Evolutionary conservation across 1,140 invertebrate species (phyloP), one percentile per base, ranked within the genome.

Genomic region (Drosophila sulfurigaster): DNA sequence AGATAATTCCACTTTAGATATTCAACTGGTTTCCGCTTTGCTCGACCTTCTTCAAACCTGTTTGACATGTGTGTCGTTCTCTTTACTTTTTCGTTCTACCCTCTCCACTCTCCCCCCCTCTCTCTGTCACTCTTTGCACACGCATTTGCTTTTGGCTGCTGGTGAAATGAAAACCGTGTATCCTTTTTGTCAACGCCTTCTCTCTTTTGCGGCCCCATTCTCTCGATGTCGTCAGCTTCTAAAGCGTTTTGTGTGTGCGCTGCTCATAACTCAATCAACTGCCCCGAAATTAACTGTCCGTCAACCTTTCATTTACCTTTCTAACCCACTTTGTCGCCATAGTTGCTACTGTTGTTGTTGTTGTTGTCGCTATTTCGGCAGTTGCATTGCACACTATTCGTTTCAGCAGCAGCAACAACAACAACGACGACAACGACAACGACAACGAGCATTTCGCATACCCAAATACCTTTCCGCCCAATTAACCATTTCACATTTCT

Each of bases 401-500:
- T 74, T 74, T 69, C 66, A 69, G 20, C 20, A 25, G 20, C 46
- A 32, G 35, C 62, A 67, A 25, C 58, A 57, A 70, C 32, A 20
- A 56, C 49, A 32, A 32, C 16, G 3, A 32, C 20, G 3, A 32
- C 66, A 60, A 32, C 32, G 32, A 32, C 45, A 41, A 25, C 62
- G 72, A 38, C 58, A 57, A 70, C 43, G 13, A 57, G 32, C 67
- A 69, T 60, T 68, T 60, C 71, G 71, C 71, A 69, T 75, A 63
- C 58, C 67, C 60, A 70, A 72, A 74, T 74, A 72, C 69, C 77
- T 82, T 88, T 87, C 66, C 74, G 77, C 73, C 85, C 82, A 88
- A 88, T 87, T 87, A 83, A 82, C 66, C 80, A 67, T 72, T 72
- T 83, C 51, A 67, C 73, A 57, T 82, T 88, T 87, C 79, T 87